A percentile compares a stretch with the other conserved stretches of the same genome.
Conservation (phyloP, 2,888 invertebrate genomes). For the Andrena flavipes region DNA sequence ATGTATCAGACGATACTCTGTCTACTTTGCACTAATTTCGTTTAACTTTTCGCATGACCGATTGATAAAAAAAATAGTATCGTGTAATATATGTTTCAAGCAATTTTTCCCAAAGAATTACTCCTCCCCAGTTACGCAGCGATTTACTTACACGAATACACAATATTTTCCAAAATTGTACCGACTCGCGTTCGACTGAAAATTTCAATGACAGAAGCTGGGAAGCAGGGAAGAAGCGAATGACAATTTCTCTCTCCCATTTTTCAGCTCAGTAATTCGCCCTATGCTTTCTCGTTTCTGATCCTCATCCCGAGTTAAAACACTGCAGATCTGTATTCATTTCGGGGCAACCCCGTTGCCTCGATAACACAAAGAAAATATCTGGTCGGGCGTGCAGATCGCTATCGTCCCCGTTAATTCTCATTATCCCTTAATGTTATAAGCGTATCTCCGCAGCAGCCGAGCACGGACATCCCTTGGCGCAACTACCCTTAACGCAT, state of each 20-base stretch:
- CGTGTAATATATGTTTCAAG: too few relatives aligned
- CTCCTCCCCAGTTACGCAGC: too few relatives aligned
- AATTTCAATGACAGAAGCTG: background rate
- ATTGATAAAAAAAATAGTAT: too few relatives aligned
- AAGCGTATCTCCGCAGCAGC: slow-evolving; percentile 50
- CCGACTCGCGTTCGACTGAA: too few relatives aligned
- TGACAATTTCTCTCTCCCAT: slow-evolving; percentile 7
- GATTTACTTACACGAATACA: too few relatives aligned
- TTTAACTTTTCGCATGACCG: too few relatives aligned
- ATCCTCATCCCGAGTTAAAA: slow-evolving; percentile 61
- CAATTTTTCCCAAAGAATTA: too few relatives aligned
- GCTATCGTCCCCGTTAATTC: slow-evolving; percentile 73
- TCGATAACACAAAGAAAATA: slow-evolving; percentile 62
- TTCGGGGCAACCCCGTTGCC: slow-evolving; percentile 37
- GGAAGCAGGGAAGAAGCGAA: background rate
- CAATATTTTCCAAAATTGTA: too few relatives aligned
- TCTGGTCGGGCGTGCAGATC: slow-evolving; percentile 57
- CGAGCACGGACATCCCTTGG: slow-evolving; percentile 30
- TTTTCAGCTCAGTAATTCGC: slow-evolving; percentile 40
- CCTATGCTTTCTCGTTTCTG: slow-evolving; percentile 46
- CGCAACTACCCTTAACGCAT: slow-evolving; percentile 16
- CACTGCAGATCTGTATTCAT: slow-evolving; percentile 67
- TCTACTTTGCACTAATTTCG: too few relatives aligned
- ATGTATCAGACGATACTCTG: too few relatives aligned
- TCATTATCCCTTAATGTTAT: slow-evolving; percentile 73